Evolutionary conservation across 1,140 invertebrate genomes (phyloP).

Genomic region (Bacillus rossius): DNA sequence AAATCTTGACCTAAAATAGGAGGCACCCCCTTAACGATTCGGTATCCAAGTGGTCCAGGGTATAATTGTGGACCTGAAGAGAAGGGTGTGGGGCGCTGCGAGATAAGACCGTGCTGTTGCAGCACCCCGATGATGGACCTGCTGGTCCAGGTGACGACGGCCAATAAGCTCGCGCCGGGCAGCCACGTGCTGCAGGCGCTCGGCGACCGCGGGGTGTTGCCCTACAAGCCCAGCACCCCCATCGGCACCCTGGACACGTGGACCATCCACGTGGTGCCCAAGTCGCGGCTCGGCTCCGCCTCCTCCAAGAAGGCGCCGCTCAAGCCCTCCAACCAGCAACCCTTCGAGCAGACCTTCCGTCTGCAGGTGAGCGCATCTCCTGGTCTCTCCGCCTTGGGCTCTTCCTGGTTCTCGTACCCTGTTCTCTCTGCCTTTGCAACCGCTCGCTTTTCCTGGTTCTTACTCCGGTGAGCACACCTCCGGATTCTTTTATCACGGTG

Average conservation of each 20-base stretch:
- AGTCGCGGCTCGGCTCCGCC: slow-evolving; percentile 46
- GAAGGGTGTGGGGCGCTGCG: no score
- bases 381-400: neutral
- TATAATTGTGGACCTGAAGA: no score
- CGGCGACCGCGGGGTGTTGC: slow-evolving; percentile 55
- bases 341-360: slow-evolving; percentile 70
- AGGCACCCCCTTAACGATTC: no score
- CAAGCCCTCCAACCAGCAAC: slow-evolving; percentile 46
- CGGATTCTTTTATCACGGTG: no score
- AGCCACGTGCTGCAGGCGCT: slow-evolving; percentile 64
- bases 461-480: no score
- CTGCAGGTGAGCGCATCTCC: slow-evolving; percentile 45
- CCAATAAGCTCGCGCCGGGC: slow-evolving; percentile 64
- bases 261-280: slow-evolving; percentile 54
- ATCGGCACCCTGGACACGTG: slow-evolving; percentile 56
- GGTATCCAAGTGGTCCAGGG: no score
- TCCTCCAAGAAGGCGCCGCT: slow-evolving; percentile 38
- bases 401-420: neutral
- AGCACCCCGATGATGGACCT: slow-evolving; percentile 83
- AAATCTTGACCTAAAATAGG: no score
- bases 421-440: neutral
- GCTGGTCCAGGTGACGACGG: slow-evolving; percentile 67
- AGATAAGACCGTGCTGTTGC: no score
- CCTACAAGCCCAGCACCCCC: slow-evolving; percentile 75
- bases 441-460: no score